Evolutionary conservation across 2,113 vertebrate genomes (phyloP).

Genomic region (Clarias gariepinus): DNA sequence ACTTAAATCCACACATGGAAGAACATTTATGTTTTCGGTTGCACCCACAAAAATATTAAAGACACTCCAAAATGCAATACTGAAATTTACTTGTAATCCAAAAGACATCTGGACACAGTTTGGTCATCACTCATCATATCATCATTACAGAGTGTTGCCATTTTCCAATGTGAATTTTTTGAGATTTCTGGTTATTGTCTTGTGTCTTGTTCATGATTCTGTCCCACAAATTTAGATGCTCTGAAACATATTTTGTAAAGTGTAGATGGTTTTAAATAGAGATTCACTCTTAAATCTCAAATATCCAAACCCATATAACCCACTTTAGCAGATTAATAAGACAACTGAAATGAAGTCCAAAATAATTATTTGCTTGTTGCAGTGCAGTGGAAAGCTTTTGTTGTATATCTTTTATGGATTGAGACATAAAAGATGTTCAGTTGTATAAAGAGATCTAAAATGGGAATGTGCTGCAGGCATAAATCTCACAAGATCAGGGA

Average conservation of each 20-base stretch:
- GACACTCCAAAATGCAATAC: background rate
- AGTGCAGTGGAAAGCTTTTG: background rate
- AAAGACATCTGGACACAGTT: background rate
- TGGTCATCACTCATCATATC: background rate
- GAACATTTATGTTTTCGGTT: no score
- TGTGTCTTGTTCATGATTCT: background rate
- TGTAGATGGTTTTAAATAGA: background rate
- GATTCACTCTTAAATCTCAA: background rate
- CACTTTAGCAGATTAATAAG: background rate
- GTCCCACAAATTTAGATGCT: background rate
- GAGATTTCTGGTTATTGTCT: background rate
- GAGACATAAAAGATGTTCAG: background rate
- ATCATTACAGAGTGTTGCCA: background rate
- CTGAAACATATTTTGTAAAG: background rate
- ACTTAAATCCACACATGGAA: no score
- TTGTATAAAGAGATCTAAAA: slow-evolving; percentile 15
- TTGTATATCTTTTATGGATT: no score
- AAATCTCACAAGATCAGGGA: slow-evolving; percentile 37
- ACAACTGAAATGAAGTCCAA: background rate
- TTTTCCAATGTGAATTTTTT: background rate
- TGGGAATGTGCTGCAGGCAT: slow-evolving; percentile 24
- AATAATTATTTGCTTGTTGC: background rate
- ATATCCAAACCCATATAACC: background rate
- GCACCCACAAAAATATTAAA: background rate
- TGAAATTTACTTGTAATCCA: background rate